These are phyloP conservation scores for Chymomyza costata DNA, from an alignment of 1,140 invertebrate genomes.

Conservation along the genomic window DNA sequence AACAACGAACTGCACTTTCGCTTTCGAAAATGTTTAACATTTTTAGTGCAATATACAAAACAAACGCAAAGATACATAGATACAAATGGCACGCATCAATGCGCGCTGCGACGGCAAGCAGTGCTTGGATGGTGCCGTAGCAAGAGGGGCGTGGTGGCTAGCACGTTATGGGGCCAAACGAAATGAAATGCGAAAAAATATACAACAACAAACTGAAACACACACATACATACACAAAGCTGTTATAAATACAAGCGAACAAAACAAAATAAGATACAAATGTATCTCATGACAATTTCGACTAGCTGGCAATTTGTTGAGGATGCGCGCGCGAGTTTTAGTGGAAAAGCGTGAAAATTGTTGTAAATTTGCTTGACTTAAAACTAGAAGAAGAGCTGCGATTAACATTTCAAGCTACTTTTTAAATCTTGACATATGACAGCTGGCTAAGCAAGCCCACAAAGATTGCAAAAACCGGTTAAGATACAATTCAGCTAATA, in stretches of 20 bases:
- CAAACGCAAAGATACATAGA: constrained; percentile 15
- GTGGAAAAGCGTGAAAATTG: too few relatives aligned
- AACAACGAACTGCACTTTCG: constrained; percentile 59
- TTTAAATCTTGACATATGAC: too few relatives aligned
- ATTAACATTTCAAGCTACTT: too few relatives aligned
- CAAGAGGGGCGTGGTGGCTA: not conserved
- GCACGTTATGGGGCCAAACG: constrained; percentile 50
- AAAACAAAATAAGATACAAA: constrained; percentile 25
- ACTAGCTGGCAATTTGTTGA: too few relatives aligned
- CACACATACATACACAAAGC: too few relatives aligned
- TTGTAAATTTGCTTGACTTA: too few relatives aligned
- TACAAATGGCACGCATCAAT: constrained; percentile 24
- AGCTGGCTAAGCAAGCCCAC: too few relatives aligned
- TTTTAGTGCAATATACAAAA: constrained; percentile 5
- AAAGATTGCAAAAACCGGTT: constrained; percentile 44
- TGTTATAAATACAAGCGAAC: not conserved
- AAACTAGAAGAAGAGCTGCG: too few relatives aligned
- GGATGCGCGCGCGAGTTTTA: too few relatives aligned
- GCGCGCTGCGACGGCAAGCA: constrained; percentile 9
- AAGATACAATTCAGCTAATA: constrained; percentile 47
- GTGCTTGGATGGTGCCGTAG: not conserved
- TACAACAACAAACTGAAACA: too few relatives aligned
- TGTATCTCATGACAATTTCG: constrained; percentile 25
- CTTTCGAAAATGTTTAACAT: constrained; percentile 24
- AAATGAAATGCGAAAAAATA: constrained; percentile 56